These are phyloP conservation scores for Physocephala rufipes DNA, from an alignment of 2,888 invertebrate species.

Conservation along the genomic window DNA sequence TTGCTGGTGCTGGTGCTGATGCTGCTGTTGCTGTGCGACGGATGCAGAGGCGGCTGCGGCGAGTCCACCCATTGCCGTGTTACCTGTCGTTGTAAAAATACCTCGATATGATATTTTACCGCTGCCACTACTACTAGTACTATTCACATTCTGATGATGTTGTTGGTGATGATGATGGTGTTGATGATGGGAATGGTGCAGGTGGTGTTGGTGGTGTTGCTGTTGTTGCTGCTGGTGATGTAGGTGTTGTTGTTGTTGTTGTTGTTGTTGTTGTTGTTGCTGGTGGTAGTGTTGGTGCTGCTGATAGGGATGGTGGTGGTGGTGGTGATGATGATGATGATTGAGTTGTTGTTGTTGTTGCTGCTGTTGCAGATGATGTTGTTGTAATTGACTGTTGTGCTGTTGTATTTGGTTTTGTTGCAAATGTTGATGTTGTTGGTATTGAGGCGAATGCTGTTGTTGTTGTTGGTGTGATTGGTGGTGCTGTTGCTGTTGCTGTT, in stretches of 20 bases:
- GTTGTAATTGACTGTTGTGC: constrained; percentile 49
- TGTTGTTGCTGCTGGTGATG: constrained; percentile 57
- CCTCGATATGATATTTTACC: constrained; percentile 73
- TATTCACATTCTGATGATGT: constrained; percentile 58
- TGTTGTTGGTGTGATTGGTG: constrained; percentile 50
- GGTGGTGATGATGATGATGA: constrained; percentile 53
- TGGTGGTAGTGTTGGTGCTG: constrained; percentile 56
- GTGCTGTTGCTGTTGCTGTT: constrained; percentile 54
- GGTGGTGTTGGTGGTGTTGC: constrained; percentile 53
- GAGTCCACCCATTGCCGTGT: constrained; percentile 62
- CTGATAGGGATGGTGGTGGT: constrained; percentile 47
- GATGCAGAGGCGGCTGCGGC: constrained; percentile 53
- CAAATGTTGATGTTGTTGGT: constrained; percentile 54
- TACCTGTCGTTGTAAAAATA: constrained; percentile 77
- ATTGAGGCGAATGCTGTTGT: constrained; percentile 47
- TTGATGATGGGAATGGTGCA: constrained; percentile 49
- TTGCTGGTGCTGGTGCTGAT: constrained; percentile 53
- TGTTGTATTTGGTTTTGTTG: constrained; percentile 52
- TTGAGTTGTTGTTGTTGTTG: constrained; percentile 59
- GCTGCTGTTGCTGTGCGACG: constrained; percentile 45
- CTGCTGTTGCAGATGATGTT: constrained; percentile 57
- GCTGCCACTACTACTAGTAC: constrained; percentile 63
- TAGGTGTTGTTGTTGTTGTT: constrained; percentile 50
- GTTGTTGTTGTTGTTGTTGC: constrained; percentile 50
- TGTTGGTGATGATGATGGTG: constrained; percentile 62